phyloP scores from a whole-genome alignment of 2,888 invertebrate genomes.

The Andrena dorsata region DNA sequence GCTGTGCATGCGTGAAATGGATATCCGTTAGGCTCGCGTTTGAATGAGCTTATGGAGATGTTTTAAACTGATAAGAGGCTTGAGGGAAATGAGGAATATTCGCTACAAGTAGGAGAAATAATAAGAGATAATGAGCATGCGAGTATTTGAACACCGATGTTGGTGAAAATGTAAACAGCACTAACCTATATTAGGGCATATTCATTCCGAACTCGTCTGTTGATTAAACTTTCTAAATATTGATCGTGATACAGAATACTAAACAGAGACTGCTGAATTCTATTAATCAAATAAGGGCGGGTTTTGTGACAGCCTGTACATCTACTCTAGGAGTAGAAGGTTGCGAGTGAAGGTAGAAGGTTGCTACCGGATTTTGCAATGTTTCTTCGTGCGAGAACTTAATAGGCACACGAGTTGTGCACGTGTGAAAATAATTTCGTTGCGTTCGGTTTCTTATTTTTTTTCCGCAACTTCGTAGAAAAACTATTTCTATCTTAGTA shows the following conservation, averaged over 20 bases:
- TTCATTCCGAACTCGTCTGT: background rate
- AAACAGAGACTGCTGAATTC: background rate
- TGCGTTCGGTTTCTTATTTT: too few relatives aligned
- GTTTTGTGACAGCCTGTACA: too few relatives aligned
- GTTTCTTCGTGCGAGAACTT: background rate
- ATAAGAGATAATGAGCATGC: background rate
- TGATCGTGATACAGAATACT: background rate
- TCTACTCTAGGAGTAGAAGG: background rate
- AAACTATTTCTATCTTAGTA: too few relatives aligned
- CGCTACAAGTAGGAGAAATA: background rate
- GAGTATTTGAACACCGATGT: background rate
- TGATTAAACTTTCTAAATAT: constrained; percentile 6
- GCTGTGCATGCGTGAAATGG: background rate
- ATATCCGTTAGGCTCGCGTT: background rate
- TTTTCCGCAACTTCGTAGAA: too few relatives aligned
- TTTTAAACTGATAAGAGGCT: background rate
- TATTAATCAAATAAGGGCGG: too few relatives aligned
- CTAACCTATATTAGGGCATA: background rate
- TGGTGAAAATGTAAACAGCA: background rate
- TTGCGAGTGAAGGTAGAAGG: background rate
- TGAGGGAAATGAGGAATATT: background rate
- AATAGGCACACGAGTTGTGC: background rate
- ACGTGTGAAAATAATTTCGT: background rate
- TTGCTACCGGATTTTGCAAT: constrained; percentile 15
- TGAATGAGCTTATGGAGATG: background rate